A percentile compares a stretch with the other conserved stretches of the same genome.
These are phyloP conservation scores for Drosophila repletoides DNA, from an alignment of 1,140 invertebrate genomes.

Conservation along the genomic window DNA sequence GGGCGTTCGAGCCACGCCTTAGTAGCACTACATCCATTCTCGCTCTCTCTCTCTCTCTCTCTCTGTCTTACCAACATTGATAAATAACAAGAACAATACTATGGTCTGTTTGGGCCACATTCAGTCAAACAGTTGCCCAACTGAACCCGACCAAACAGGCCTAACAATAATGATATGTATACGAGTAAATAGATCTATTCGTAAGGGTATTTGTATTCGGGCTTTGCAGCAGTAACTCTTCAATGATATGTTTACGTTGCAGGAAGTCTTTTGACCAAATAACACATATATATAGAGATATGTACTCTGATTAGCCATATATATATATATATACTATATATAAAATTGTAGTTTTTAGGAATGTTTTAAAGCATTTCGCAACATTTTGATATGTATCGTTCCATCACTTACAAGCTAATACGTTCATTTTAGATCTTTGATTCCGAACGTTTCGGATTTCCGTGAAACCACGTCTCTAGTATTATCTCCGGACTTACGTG, in stretches of 20 bases:
- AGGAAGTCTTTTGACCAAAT: slow-evolving; percentile 69
- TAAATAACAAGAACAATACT: slow-evolving; percentile 47
- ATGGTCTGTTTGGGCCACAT: slow-evolving; percentile 18
- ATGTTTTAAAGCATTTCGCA: slow-evolving; percentile 46
- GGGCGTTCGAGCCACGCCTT: neutral
- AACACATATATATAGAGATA: slow-evolving; percentile 22
- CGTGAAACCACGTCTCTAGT: slow-evolving; percentile 11
- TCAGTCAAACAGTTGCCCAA: neutral
- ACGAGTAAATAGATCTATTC: too few relatives aligned
- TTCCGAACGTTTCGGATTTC: neutral
- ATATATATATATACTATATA: slow-evolving; percentile 41
- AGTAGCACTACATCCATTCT: slow-evolving; percentile 36
- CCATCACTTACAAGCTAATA: slow-evolving; percentile 58
- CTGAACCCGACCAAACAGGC: neutral
- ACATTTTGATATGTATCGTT: slow-evolving; percentile 76
- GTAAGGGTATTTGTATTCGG: slow-evolving; percentile 38
- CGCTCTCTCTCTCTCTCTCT: neutral
- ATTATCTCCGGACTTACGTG: slow-evolving; percentile 32
- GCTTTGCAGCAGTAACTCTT: slow-evolving; percentile 67
- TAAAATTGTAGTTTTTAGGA: slow-evolving; percentile 54
- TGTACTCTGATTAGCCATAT: slow-evolving; percentile 18
- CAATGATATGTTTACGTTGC: slow-evolving; percentile 81
- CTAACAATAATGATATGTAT: slow-evolving; percentile 39
- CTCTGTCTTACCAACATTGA: slow-evolving; percentile 4
- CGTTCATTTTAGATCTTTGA: slow-evolving; percentile 1